Conservation (phyloP, 2,888 invertebrate genomes). For the Miltochrista miniata region DNA sequence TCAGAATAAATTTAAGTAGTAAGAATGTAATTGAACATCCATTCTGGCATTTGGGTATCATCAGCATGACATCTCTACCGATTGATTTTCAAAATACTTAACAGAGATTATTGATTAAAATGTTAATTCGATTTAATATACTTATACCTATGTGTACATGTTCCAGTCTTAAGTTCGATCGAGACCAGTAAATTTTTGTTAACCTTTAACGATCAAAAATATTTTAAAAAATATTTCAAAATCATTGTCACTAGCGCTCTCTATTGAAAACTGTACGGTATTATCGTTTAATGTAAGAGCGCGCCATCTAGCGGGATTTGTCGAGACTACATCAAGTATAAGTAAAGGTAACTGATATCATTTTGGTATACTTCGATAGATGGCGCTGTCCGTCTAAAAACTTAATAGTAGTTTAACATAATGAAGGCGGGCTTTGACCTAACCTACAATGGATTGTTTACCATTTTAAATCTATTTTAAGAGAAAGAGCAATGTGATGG, state of each 20-base stretch:
- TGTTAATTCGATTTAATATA: too few relatives aligned
- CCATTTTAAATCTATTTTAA: background rate
- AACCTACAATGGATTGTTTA: background rate
- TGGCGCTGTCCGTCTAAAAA: constrained; percentile 49
- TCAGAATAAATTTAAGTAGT: too few relatives aligned
- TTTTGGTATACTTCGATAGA: constrained; percentile 36
- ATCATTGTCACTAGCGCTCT: constrained; percentile 35
- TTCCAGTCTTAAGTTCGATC: too few relatives aligned
- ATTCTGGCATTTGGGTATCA: too few relatives aligned
- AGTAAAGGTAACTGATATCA: background rate
- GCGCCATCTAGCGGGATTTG: constrained; percentile 46
- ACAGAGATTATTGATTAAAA: too few relatives aligned
- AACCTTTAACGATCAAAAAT: too few relatives aligned
- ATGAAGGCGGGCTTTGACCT: background rate
- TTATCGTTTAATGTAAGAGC: constrained; percentile 7
- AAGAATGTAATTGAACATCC: too few relatives aligned
- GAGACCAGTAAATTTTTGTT: too few relatives aligned
- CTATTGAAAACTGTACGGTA: constrained; percentile 35
- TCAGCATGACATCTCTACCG: too few relatives aligned
- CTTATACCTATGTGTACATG: too few relatives aligned
- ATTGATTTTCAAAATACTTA: too few relatives aligned
- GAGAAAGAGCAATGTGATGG: background rate
- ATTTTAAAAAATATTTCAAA: too few relatives aligned
- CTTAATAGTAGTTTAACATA: background rate
- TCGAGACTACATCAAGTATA: constrained; percentile 26